Percentiles rank a stretch among this genome's conserved stretches.
phyloP scores from a whole-genome alignment of 2,113 vertebrate species.

The Engystomops pustulosus region DNA sequence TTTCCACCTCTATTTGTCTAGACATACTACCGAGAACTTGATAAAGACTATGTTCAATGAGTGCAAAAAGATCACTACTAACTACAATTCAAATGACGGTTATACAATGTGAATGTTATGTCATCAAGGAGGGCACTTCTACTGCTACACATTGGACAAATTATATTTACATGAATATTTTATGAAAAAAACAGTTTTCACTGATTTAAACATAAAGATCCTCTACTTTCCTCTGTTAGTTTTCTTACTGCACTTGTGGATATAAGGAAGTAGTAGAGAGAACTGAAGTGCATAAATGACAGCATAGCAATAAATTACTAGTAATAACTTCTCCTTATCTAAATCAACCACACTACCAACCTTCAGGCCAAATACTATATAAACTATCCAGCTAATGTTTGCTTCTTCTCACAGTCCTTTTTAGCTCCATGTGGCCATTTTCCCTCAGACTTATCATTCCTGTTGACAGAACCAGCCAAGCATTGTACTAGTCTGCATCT shows the following conservation, averaged over 20 bases:
- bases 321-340: too few relatives aligned
- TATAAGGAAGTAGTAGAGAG: not conserved
- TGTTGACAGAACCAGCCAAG: too few relatives aligned
- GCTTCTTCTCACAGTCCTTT: too few relatives aligned
- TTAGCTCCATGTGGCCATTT: too few relatives aligned
- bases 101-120: not conserved
- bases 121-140: too few relatives aligned
- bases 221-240: too few relatives aligned
- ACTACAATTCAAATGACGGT: slow-evolving; percentile 15
- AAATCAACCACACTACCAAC: not conserved
- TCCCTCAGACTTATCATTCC: too few relatives aligned
- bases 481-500: too few relatives aligned
- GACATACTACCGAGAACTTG: slow-evolving; percentile 25
- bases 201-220: not conserved
- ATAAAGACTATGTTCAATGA: not conserved
- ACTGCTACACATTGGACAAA: too few relatives aligned
- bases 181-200: not conserved
- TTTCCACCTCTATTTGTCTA: slow-evolving; percentile 52
- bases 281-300: not conserved
- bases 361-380: not conserved
- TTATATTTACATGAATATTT: too few relatives aligned
- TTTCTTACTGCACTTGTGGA: not conserved
- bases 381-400: too few relatives aligned
- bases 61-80: not conserved
- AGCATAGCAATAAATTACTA: not conserved